These are phyloP conservation scores for Mnemiopsis leidyi DNA, from an alignment of 37 sponge, comb jelly and placozoan genomes.

Conservation along the genomic window DNA sequence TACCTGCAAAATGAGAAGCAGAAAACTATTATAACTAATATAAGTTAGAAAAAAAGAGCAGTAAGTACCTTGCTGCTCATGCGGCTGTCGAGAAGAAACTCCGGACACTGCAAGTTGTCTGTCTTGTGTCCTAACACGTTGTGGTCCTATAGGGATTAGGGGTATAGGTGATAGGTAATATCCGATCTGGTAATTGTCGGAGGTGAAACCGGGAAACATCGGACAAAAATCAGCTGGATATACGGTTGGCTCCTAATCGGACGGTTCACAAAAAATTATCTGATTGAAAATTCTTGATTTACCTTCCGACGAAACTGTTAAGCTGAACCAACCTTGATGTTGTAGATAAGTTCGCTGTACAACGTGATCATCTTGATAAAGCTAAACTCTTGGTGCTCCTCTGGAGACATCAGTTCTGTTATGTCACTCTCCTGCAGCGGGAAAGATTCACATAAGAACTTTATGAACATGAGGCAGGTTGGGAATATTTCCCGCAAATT, in stretches of 20 bases:
- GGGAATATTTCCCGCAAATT: no score
- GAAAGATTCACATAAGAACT: no score
- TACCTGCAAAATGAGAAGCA: no score
- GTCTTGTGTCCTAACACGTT: neutral
- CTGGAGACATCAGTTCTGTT: constrained; percentile 22
- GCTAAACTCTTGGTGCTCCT: neutral
- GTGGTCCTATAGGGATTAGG: neutral
- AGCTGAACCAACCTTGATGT: constrained; percentile 66
- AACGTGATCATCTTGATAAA: constrained; percentile 43
- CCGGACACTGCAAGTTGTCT: neutral
- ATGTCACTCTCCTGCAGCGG: neutral
- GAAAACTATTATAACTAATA: neutral
- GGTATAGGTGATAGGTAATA: neutral
- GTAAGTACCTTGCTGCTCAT: neutral
- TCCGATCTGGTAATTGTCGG: no score
- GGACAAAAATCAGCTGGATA: no score
- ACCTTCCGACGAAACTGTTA: no score
- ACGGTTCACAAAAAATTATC: no score
- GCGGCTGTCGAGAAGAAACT: neutral
- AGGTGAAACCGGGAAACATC: no score
- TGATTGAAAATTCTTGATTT: no score
- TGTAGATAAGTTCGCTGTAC: constrained; percentile 39
- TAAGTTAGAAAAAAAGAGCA: neutral
- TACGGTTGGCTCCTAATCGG: no score
- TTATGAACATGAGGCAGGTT: no score